Evolutionary conservation across 2,888 invertebrate species (phyloP), one percentile per base, ranked within the genome.

Genomic region (Branchinecta sandiegonensis): DNA sequence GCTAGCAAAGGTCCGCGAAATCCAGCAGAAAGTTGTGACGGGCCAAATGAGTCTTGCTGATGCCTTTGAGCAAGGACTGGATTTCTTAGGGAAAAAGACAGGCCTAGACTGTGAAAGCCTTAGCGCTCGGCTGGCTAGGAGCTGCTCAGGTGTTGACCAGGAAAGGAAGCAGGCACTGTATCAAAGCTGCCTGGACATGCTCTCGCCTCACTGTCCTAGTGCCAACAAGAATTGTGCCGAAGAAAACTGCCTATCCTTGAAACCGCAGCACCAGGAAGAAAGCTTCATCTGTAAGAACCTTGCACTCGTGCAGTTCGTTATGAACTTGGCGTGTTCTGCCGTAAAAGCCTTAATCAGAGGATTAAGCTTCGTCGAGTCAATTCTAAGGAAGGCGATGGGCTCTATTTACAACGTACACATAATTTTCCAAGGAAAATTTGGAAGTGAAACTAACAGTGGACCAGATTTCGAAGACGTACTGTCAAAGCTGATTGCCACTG

Each of bases 41-140:
- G 56, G 56, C 1, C 56, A 56, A 56, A 56, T 56, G 56, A 56
- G n/a, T 6, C 14, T 56, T n/a, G 14, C 56, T 8, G 56, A 56
- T 56, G 56, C 14, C n/a, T 14, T 56, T 14, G 56, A 56, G 14
- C 56, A 14, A 14, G 56, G n/a, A 14, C n/a, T 56, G 56, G n/a
- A n/a, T 56, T 6, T 8, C 56, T 14, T 56, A 14, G 56, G 56
- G n/a, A 14, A 56, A n/a, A 56, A 14, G 9, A 56, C 56, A 56
- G 56, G 56, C 14, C 14, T 56, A 14, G 14, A 56, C n/a, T 56
- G 56, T 56, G 56, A 56, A n/a, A 56, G 56, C 14, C 56, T 56
- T 56, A 14, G 14, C n/a, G 56, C 56, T 5, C 8, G 8, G 6
- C 56, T 56, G 56, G 14, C n/a, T n/a, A 8, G 9, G 14, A 56